Evolutionary conservation across 2,113 vertebrate genomes (phyloP).

Genomic region (Alaudala cheleensis): DNA sequence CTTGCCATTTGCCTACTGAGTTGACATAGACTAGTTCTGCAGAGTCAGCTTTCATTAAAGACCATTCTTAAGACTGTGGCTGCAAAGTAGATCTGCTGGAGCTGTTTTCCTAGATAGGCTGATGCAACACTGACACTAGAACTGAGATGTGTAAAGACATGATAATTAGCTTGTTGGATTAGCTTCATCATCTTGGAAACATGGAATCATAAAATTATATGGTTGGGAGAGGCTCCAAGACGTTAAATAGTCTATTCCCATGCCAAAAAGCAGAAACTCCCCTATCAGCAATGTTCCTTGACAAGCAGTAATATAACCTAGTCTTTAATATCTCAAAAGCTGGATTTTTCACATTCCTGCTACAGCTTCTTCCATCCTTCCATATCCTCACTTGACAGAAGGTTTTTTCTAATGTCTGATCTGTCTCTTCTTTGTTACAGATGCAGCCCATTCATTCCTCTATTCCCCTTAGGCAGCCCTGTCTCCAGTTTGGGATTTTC

Average conservation of each 20-base stretch:
- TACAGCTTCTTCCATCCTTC: background rate
- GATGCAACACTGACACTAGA: background rate
- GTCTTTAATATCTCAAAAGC: background rate
- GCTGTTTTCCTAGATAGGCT: background rate
- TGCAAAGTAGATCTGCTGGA: background rate
- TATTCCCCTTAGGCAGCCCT: background rate
- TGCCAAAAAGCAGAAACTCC: background rate
- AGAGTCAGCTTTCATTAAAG: background rate
- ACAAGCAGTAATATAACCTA: background rate
- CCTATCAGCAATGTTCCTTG: background rate
- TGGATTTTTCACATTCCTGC: background rate
- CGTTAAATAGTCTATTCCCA: background rate
- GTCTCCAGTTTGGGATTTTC: background rate
- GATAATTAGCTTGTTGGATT: background rate
- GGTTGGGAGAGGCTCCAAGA: background rate
- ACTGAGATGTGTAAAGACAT: background rate
- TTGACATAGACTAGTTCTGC: background rate
- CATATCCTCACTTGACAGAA: background rate
- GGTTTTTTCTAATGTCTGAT: background rate
- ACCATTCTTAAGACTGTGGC: background rate
- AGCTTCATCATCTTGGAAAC: background rate
- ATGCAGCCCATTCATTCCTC: background rate
- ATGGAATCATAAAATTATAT: background rate
- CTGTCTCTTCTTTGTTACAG: background rate
- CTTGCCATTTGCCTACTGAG: background rate